phyloP scores from a whole-genome alignment of 2,113 vertebrate species.

The Thunnus thynnus region DNA sequence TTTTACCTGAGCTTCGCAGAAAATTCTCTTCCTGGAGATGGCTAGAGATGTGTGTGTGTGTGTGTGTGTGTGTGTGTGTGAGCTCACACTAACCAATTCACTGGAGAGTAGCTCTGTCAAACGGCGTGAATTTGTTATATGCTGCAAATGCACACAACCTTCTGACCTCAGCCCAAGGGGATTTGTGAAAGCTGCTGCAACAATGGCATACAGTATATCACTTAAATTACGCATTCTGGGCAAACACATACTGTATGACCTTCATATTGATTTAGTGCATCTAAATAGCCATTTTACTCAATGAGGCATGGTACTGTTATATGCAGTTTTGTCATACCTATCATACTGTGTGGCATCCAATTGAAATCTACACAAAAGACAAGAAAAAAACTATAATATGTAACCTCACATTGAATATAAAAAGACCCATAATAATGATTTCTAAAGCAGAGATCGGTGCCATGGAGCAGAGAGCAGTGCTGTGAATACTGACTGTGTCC shows the following conservation, averaged over 20 bases:
- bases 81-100: not conserved
- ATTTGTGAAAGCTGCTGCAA: slow-evolving; percentile 37
- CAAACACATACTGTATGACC: slow-evolving; percentile 30
- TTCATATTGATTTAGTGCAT: slow-evolving; percentile 30
- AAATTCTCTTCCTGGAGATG: slow-evolving; percentile 11
- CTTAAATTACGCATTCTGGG: slow-evolving; percentile 27
- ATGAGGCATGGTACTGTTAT: slow-evolving; percentile 14
- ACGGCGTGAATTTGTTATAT: slow-evolving; percentile 18
- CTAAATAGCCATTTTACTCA: slow-evolving; percentile 32
- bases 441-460: slow-evolving; percentile 20
- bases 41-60: not conserved
- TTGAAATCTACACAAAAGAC: not conserved
- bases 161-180: slow-evolving; percentile 31
- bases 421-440: slow-evolving; percentile 17
- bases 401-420: not conserved
- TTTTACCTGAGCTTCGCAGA: slow-evolving; percentile 45
- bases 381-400: not conserved
- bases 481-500: slow-evolving; percentile 69
- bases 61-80: not conserved
- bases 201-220: not conserved
- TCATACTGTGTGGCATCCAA: not conserved
- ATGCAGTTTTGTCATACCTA: slow-evolving; percentile 7
- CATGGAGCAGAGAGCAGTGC: slow-evolving; percentile 33
- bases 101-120: slow-evolving; percentile 7
- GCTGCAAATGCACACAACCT: slow-evolving; percentile 25